These are phyloP conservation scores for Lordiphosa fenestrarum DNA, from an alignment of 2,888 invertebrate genomes.

Conservation along the genomic window DNA sequence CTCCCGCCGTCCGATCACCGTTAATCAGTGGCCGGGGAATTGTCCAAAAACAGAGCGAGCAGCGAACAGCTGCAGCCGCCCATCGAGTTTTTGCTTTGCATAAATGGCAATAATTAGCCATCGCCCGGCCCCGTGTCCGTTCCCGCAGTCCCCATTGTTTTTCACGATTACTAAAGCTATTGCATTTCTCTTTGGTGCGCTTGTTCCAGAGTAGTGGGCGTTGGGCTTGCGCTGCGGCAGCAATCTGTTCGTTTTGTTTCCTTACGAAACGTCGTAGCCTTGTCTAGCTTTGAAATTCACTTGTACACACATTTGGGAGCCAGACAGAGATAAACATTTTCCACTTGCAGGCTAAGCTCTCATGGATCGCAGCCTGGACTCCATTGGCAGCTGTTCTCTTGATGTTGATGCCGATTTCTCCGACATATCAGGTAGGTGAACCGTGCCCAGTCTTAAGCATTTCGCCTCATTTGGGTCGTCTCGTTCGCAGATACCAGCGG, in stretches of 20 bases:
- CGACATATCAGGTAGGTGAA: conserved; percentile 84
- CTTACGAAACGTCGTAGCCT: conserved; percentile 1
- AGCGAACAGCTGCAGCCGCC: conserved; percentile 33
- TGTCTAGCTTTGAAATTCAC: conserved; percentile 8
- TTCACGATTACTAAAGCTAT: conserved; percentile 45
- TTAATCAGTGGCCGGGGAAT: conserved; percentile 8
- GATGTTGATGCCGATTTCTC: conserved; percentile 89
- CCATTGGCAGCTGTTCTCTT: conserved; percentile 92
- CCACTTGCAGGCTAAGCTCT: conserved; percentile 56
- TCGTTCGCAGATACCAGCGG: conserved; percentile 82
- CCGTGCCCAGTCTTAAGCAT: no score
- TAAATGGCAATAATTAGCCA: conserved; percentile 52
- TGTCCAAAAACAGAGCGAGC: conserved; percentile 44
- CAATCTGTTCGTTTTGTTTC: conserved; percentile 1
- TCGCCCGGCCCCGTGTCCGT: conserved; percentile 38
- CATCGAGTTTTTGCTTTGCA: conserved; percentile 45
- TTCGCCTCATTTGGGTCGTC: background rate
- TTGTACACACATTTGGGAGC: conserved; percentile 2
- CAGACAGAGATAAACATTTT: conserved; percentile 1
- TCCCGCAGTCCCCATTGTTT: conserved; percentile 5
- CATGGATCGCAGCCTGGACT: conserved; percentile 90
- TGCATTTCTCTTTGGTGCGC: conserved; percentile 47
- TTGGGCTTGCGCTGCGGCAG: conserved; percentile 4
- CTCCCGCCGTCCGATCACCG: conserved; percentile 13
- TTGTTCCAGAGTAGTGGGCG: conserved; percentile 35